Conservation (phyloP, 1,140 invertebrate genomes). For the Aricia agestis region DNA sequence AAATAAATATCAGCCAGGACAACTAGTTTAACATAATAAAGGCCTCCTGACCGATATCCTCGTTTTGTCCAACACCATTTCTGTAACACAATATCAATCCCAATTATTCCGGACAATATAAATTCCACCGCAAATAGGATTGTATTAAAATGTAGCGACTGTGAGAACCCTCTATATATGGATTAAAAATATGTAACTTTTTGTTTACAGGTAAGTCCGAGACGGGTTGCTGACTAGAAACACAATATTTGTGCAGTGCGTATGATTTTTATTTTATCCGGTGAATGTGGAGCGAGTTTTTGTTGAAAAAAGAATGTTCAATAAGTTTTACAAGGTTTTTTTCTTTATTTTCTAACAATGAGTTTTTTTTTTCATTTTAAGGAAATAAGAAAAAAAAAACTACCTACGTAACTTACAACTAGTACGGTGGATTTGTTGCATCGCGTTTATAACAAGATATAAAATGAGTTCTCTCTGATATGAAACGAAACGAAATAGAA, state of each 20-base stretch:
- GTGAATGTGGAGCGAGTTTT: constrained; percentile 30
- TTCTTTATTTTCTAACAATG: background rate
- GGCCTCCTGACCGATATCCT: background rate
- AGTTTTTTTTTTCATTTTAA: too few relatives aligned
- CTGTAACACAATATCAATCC: constrained; percentile 3
- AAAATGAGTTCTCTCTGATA: too few relatives aligned
- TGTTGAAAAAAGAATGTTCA: background rate
- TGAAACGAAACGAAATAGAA: background rate
- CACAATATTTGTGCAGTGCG: constrained; percentile 14
- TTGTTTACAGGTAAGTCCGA: constrained; percentile 41
- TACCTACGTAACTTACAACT: too few relatives aligned
- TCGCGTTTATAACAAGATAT: too few relatives aligned
- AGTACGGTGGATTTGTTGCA: too few relatives aligned
- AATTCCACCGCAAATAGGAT: background rate
- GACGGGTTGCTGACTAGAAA: constrained; percentile 30
- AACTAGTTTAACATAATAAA: background rate
- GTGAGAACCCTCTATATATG: background rate
- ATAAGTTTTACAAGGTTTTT: background rate
- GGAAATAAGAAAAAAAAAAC: too few relatives aligned
- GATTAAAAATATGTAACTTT: constrained; percentile 12
- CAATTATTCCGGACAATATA: constrained; percentile 3
- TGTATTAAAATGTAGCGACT: constrained; percentile 1
- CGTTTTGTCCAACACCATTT: background rate
- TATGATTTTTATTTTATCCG: constrained; percentile 29
- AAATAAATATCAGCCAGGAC: background rate